A percentile compares a stretch with the other conserved stretches of the same genome.
Evolutionary conservation across 2,113 vertebrate genomes (phyloP).

Genomic region (Tyto alba): DNA sequence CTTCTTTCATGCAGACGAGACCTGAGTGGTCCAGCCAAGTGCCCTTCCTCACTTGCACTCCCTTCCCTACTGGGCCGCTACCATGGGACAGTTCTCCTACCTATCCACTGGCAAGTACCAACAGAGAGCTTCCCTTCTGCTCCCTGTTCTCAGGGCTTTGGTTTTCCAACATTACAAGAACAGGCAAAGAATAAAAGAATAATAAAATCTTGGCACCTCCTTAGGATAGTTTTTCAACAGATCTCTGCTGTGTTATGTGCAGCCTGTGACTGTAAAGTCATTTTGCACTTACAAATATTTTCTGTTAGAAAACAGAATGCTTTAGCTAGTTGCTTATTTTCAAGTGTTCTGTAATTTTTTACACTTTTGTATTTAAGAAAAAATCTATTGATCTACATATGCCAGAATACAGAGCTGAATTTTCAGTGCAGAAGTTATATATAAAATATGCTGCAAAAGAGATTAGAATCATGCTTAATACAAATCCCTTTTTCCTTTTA

Average conservation of each 20-base stretch:
- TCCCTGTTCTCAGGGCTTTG: background rate
- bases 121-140: background rate
- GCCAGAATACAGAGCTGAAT: background rate
- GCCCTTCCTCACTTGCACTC: background rate
- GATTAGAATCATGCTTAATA: conserved; percentile 4
- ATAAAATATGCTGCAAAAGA: background rate
- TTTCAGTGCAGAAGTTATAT: conserved; percentile 4
- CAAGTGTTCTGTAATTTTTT: background rate
- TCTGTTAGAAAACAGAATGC: background rate
- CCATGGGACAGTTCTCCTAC: background rate
- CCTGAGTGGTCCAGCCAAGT: background rate
- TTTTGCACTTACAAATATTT: background rate
- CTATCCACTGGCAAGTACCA: background rate
- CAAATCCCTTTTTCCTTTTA: conserved; percentile 19
- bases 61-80: background rate
- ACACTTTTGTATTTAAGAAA: background rate
- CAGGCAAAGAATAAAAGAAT: background rate
- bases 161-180: background rate
- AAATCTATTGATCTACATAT: background rate
- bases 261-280: background rate
- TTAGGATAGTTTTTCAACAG: background rate
- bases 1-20: background rate
- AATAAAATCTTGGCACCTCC: background rate
- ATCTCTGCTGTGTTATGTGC: background rate
- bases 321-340: background rate